Evolutionary conservation across 1,140 invertebrate genomes (phyloP), one percentile per base, ranked within the genome.

Genomic region (Ctenoplectra terminalis): DNA sequence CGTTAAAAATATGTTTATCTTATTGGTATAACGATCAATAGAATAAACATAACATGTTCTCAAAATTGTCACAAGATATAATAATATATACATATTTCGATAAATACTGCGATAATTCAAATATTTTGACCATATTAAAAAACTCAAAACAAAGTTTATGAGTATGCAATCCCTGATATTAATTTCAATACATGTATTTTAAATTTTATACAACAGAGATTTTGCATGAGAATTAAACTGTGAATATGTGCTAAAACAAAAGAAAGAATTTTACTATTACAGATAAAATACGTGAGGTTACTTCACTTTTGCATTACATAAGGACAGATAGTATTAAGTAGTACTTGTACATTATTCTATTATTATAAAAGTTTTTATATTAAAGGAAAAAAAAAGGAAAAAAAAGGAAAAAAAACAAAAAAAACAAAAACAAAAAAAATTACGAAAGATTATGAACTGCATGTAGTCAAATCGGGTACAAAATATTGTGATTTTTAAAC

Each of bases 401-500:
- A n/a, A n/a, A n/a, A n/a, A n/a, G n/a, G n/a, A n/a, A n/a, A n/a
- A n/a, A n/a, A n/a, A n/a, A n/a, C n/a, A n/a, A n/a, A n/a, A n/a
- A n/a, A n/a, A n/a, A n/a, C n/a, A n/a, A n/a, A n/a, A n/a, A n/a
- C n/a, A n/a, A n/a, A n/a, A n/a, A n/a, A n/a, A n/a, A n/a, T 74
- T 26, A 71, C 61, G 26, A 13, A 69, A 60, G 67, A 80, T 79
- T 64, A 61, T 61, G n/a, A 84, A n/a, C 50, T 67, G 56, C 31
- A 54, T 63, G 63, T 78, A 78, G 81, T 67, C 43, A 73, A 87
- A 73, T 78, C 64, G 66, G 79, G 50, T 84, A 84, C 77, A 87
- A 87, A 87, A 23, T 56, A 76, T 78, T 82, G 71, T 85, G 75
- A 88, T 79, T 72, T 86, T 75, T 29, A 86, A 69, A 58, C 63